Evolutionary conservation across 2,113 vertebrate genomes (phyloP).

Genomic region (Columba livia): DNA sequence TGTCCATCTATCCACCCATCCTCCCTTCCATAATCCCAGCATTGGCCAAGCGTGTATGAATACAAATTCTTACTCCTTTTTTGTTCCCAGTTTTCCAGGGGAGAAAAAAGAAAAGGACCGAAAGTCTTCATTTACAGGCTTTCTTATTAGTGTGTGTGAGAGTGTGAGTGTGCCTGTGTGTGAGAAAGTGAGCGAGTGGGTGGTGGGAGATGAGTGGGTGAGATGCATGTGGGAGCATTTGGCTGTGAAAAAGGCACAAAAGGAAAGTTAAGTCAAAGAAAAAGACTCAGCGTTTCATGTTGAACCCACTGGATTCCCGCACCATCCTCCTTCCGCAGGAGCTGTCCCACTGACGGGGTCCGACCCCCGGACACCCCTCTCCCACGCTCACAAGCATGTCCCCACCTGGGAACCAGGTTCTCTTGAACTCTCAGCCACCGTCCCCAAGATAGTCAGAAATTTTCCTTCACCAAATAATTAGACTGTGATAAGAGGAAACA

Average conservation of each 20-base stretch:
- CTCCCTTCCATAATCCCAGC: not conserved
- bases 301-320: not conserved
- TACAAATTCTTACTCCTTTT: not conserved
- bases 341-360: not conserved
- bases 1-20: not conserved
- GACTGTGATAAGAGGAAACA: conserved; percentile 54
- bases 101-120: too few relatives aligned
- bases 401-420: not conserved
- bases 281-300: not conserved
- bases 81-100: not conserved
- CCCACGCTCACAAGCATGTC: not conserved
- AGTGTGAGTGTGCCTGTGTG: not conserved
- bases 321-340: not conserved
- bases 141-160: not conserved
- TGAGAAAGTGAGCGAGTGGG: not conserved
- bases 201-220: conserved; percentile 2
- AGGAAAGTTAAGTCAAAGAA: not conserved
- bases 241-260: not conserved
- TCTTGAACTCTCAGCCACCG: not conserved
- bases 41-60: not conserved
- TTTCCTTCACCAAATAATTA: conserved; percentile 42
- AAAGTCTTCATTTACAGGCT: not conserved
- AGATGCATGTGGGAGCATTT: rapidly evolving
- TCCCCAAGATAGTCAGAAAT: not conserved
- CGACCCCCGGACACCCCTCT: not conserved